Conservation (phyloP, 2,113 vertebrate genomes). For the Campylomormyrus numenius region DNA sequence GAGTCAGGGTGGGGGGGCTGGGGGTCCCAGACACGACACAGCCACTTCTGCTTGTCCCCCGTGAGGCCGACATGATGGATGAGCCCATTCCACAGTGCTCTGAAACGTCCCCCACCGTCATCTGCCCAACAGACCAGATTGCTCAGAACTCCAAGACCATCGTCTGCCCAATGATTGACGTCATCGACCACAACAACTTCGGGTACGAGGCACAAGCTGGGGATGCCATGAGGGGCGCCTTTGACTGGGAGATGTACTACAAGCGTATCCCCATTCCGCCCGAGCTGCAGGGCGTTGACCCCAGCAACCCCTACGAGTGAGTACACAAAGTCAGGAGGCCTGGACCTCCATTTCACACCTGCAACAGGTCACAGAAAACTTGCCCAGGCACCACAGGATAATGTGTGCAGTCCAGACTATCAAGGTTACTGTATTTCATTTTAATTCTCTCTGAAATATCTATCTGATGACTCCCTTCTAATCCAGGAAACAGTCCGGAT, state of each 20-base stretch:
- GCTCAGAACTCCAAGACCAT: slow-evolving; percentile 83
- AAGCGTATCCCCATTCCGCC: slow-evolving; percentile 82
- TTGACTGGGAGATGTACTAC: slow-evolving; percentile 95
- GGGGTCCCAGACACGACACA: not conserved
- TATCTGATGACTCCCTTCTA: not conserved
- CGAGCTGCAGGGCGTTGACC: slow-evolving; percentile 75
- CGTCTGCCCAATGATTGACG: slow-evolving; percentile 88
- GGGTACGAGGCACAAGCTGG: slow-evolving; percentile 84
- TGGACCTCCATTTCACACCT: not conserved
- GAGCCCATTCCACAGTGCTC: not conserved
- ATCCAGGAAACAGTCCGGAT: not conserved
- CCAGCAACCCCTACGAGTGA: slow-evolving; percentile 86
- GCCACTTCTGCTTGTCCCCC: not conserved
- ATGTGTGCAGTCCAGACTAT: not conserved
- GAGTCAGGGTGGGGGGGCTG: slow-evolving; percentile 32
- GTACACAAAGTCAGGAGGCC: slow-evolving; percentile 36
- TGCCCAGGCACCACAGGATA: not conserved
- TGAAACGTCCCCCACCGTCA: not conserved
- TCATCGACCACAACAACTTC: slow-evolving; percentile 91
- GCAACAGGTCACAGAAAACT: not conserved
- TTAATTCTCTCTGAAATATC: not conserved
- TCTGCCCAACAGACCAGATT: slow-evolving; percentile 71
- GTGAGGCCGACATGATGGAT: not conserved
- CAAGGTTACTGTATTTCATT: not conserved
- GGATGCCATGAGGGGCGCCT: slow-evolving; percentile 83